A percentile compares a stretch with the other conserved stretches of the same genome.
Evolutionary conservation across 2,113 vertebrate genomes (phyloP).

Genomic region (Cromileptes altivelis): DNA sequence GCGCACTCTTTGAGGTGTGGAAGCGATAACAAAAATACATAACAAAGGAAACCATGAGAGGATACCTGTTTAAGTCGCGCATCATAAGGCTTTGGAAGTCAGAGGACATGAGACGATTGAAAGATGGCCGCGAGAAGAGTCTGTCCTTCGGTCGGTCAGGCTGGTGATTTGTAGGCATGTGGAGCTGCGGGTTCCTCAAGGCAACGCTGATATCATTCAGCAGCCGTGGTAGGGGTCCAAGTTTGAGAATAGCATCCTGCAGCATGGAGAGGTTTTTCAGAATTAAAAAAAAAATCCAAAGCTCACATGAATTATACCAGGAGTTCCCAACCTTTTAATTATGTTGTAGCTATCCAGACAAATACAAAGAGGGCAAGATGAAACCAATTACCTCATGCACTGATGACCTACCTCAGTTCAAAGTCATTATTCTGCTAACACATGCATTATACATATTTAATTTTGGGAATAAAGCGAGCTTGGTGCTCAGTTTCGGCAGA

Average conservation of each 20-base stretch:
- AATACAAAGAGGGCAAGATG: not conserved
- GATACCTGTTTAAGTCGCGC: slow-evolving; percentile 96
- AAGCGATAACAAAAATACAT: not conserved
- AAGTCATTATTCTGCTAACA: slow-evolving; percentile 4
- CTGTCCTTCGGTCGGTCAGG: slow-evolving; percentile 91
- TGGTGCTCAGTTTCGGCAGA: not conserved
- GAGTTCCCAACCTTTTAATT: not conserved
- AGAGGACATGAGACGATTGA: slow-evolving; percentile 91
- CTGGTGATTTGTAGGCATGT: slow-evolving; percentile 94
- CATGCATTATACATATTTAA: not conserved
- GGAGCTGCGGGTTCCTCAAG: slow-evolving; percentile 95
- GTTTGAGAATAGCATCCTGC: slow-evolving; percentile 95
- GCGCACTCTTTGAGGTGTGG: not conserved
- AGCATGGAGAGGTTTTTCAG: slow-evolving; percentile 1
- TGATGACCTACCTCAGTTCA: slow-evolving; percentile 6
- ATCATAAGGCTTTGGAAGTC: slow-evolving; percentile 97
- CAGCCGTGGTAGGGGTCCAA: slow-evolving; percentile 93
- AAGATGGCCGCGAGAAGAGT: slow-evolving; percentile 88
- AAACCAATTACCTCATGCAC: not conserved
- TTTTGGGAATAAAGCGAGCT: not conserved
- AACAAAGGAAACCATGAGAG: not conserved
- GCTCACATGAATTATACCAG: not conserved
- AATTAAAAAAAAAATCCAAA: not conserved
- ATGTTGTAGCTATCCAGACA: not conserved
- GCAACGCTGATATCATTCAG: slow-evolving; percentile 97